Evolutionary conservation across 2,797 vertebrate species (phyloP).

Genomic region (Mus spretus): DNA sequence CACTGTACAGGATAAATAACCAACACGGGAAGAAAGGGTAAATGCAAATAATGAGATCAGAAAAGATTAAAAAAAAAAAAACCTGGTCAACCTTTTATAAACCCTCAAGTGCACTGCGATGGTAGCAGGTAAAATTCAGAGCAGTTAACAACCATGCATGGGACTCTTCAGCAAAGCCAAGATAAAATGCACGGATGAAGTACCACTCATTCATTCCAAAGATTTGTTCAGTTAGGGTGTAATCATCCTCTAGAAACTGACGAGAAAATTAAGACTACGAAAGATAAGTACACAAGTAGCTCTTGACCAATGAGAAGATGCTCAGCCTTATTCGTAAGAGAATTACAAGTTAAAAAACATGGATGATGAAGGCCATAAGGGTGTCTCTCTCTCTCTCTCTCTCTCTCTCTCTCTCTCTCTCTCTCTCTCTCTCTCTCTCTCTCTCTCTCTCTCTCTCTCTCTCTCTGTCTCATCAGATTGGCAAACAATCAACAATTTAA

Average conservation of each 20-base stretch:
- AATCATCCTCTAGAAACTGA: neutral
- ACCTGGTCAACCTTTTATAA: neutral
- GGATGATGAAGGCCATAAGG: neutral
- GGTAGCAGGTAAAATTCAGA: neutral
- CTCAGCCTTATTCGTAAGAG: constrained; percentile 34
- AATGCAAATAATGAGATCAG: constrained; percentile 38
- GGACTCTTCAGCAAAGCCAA: neutral
- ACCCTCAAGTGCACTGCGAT: neutral
- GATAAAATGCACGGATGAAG: neutral
- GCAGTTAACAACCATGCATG: neutral
- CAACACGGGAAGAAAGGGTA: neutral
- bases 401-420: constrained; percentile 11
- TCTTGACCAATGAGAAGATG: constrained; percentile 51
- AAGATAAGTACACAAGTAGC: constrained; percentile 29
- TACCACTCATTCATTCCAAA: constrained; percentile 20
- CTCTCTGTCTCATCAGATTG: constrained; percentile 39
- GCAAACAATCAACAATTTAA: constrained; percentile 73
- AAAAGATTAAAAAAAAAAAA: neutral
- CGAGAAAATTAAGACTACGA: constrained; percentile 1
- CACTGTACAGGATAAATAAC: neutral
- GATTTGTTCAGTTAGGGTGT: neutral
- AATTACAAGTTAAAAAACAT: constrained; percentile 68
- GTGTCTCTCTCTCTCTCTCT: neutral
- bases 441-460: too few relatives aligned
- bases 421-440: neutral